Conservation (phyloP, 2,113 vertebrate species). For the Columbina picui region DNA sequence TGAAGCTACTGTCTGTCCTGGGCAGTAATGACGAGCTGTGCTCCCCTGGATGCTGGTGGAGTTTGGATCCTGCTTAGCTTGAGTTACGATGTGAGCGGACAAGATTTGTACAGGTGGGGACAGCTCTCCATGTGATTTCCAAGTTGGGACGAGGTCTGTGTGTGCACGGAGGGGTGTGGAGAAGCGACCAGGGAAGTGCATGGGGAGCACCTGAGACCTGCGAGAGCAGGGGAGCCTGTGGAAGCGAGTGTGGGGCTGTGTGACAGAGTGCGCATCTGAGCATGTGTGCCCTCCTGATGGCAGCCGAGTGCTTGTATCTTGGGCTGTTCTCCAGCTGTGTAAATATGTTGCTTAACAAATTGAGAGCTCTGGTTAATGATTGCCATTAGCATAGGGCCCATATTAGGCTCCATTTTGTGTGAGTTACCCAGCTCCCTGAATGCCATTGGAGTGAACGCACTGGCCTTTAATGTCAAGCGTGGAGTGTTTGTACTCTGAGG, state of each 20-base stretch:
- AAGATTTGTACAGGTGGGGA: not conserved
- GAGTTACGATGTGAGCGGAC: not conserved
- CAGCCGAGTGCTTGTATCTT: not conserved
- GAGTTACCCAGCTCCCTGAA: not conserved
- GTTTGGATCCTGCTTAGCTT: not conserved
- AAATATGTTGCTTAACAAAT: conserved; percentile 48
- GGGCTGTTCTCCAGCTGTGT: conserved; percentile 28
- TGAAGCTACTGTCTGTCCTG: not conserved
- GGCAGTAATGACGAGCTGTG: not conserved
- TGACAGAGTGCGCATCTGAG: not conserved
- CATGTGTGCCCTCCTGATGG: not conserved
- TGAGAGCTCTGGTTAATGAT: conserved; percentile 44
- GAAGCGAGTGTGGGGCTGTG: not conserved
- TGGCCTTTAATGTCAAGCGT: not conserved
- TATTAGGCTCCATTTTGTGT: conserved; percentile 22
- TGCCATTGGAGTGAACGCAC: conserved; percentile 44
- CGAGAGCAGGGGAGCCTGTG: not conserved
- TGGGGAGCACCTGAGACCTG: rapidly evolving
- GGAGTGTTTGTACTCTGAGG: not conserved
- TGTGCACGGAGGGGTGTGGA: not conserved
- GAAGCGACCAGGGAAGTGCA: not conserved
- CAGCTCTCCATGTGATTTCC: not conserved
- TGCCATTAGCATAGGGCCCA: not conserved
- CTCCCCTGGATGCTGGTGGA: not conserved
- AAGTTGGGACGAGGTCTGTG: not conserved